Evolutionary conservation across 2,113 vertebrate genomes (phyloP).

Genomic region (Delphinus delphis): DNA sequence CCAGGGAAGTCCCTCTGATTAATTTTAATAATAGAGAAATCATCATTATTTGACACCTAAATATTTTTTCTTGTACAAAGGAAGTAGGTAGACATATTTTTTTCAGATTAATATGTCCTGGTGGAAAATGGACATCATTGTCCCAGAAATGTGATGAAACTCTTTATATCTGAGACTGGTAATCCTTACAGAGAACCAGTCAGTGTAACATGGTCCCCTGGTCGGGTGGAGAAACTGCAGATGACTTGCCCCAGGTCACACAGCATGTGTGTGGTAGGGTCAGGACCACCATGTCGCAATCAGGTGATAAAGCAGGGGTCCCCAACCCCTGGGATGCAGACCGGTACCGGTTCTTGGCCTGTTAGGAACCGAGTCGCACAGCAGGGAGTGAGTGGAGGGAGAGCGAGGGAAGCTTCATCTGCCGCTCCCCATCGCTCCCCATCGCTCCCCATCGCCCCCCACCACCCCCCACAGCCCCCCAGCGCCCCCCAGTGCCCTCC

Average conservation of each 20-base stretch:
- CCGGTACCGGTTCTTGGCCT: too few species aligned
- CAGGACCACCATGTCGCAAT: not conserved
- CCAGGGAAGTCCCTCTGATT: too few species aligned
- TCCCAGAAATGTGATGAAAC: not conserved
- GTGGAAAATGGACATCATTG: not conserved
- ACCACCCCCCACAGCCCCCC: too few species aligned
- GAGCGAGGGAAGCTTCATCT: too few species aligned
- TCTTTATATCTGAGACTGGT: not conserved
- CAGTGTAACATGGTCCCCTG: not conserved
- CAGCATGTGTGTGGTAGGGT: not conserved
- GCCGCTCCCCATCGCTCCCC: accelerated
- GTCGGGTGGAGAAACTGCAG: not conserved
- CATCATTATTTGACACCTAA: not conserved
- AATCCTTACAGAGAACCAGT: not conserved
- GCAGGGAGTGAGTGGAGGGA: too few species aligned
- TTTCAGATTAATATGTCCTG: not conserved
- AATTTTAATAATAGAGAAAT: not conserved
- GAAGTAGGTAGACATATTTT: not conserved
- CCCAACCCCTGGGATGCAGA: not conserved
- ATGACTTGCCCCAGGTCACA: not conserved
- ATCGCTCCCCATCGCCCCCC: too few species aligned
- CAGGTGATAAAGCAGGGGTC: not conserved
- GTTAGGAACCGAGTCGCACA: too few species aligned
- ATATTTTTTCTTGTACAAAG: not conserved
- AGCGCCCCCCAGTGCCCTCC: too few species aligned